Percentiles rank a stretch among this genome's conserved stretches.
Conservation (phyloP, 2,888 invertebrate genomes). For the Ellobium chinense region DNA sequence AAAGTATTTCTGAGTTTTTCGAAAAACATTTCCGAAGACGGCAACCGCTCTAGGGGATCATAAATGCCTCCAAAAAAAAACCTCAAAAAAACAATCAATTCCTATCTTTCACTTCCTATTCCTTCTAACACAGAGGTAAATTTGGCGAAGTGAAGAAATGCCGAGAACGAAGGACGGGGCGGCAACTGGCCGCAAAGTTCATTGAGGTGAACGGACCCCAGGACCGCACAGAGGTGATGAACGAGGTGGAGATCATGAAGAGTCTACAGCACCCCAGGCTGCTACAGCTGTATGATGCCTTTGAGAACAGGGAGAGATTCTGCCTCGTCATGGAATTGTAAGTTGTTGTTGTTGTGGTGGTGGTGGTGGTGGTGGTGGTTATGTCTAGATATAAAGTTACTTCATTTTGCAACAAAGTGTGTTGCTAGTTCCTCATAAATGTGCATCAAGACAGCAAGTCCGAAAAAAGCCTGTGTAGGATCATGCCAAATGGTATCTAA, state of each 20-base stretch:
- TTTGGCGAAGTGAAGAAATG: slow-evolving; percentile 98
- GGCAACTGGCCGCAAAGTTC: slow-evolving; percentile 94
- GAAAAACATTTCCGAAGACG: too few species aligned
- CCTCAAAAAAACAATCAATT: too few species aligned
- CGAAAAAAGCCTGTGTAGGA: too few species aligned
- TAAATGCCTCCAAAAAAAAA: too few species aligned
- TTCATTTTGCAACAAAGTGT: too few species aligned
- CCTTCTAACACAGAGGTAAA: slow-evolving; percentile 92
- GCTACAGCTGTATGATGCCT: slow-evolving; percentile 98
- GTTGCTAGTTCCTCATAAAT: too few species aligned
- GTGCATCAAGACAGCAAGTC: too few species aligned
- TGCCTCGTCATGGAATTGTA: slow-evolving; percentile 98
- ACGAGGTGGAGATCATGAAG: slow-evolving; percentile 98
- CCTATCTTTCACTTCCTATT: too few species aligned
- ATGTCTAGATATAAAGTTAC: too few species aligned
- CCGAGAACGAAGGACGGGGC: slow-evolving; percentile 88
- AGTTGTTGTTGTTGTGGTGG: slow-evolving; percentile 83
- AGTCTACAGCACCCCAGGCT: slow-evolving; percentile 95
- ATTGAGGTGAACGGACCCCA: slow-evolving; percentile 92
- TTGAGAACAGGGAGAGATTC: slow-evolving; percentile 90
- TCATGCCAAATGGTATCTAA: too few species aligned
- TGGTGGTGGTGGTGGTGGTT: not conserved
- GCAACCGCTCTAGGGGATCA: too few species aligned
- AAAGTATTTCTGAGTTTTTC: too few species aligned
- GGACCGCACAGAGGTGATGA: slow-evolving; percentile 90